Conservation (phyloP, 2,888 invertebrate species). For the Pyrocoelia pectoralis region DNA sequence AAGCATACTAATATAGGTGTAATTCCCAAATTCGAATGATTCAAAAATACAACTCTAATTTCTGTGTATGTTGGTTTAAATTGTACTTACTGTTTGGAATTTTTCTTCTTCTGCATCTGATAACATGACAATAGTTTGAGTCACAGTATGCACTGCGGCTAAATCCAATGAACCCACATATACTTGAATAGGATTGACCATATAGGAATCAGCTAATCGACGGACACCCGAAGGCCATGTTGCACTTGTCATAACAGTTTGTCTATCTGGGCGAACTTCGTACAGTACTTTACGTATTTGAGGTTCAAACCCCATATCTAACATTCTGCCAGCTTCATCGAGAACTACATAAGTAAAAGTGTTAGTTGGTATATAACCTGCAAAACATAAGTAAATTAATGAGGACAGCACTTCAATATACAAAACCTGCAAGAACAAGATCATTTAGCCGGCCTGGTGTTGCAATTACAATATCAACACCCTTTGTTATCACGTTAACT, state of each 20-base stretch:
- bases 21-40: no score
- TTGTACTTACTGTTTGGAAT: conserved; percentile 65
- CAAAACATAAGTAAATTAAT: conserved; percentile 21
- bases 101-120: conserved; percentile 75
- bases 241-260: conserved; percentile 96
- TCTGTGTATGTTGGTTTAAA: no score
- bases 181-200: conserved; percentile 89
- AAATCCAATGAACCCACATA: conserved; percentile 89
- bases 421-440: conserved; percentile 70
- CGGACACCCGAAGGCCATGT: conserved; percentile 94
- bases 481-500: conserved; percentile 74
- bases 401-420: conserved; percentile 31
- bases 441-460: conserved; percentile 95
- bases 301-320: conserved; percentile 88
- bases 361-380: conserved; percentile 73
- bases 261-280: conserved; percentile 85
- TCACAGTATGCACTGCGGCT: conserved; percentile 88
- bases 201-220: conserved; percentile 84
- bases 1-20: no score
- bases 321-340: conserved; percentile 92
- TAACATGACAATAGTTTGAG: conserved; percentile 79
- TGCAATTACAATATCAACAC: conserved; percentile 95
- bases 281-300: conserved; percentile 85
- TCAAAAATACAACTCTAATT: no score
- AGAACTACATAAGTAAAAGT: conserved; percentile 88